A percentile compares a stretch with the other conserved stretches of the same genome.
Evolutionary conservation across 2,113 vertebrate species (phyloP).

Genomic region (Pterocles burchelli): DNA sequence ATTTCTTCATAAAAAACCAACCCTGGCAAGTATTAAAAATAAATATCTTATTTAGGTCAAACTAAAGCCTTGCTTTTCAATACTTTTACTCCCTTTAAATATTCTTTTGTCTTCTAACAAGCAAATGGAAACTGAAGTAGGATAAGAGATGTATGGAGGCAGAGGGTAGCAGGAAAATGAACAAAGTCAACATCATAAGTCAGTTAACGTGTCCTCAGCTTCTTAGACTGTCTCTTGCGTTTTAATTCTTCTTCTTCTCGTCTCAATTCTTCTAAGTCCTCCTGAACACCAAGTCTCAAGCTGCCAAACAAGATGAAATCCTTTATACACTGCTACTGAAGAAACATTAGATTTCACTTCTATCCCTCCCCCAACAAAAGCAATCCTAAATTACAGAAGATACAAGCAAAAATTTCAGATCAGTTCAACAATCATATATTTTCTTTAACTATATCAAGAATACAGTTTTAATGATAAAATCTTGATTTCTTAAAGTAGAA

Average conservation of each 20-base stretch:
- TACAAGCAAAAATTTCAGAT: background rate
- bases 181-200: background rate
- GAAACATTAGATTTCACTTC: background rate
- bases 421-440: background rate
- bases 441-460: background rate
- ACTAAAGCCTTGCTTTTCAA: conserved; percentile 64
- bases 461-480: background rate
- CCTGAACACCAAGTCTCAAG: conserved; percentile 87
- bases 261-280: conserved; percentile 88
- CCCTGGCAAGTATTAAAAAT: conserved; percentile 70
- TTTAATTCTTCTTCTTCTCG: conserved; percentile 86
- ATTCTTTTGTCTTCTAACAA: conserved; percentile 65
- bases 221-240: conserved; percentile 78
- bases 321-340: conserved; percentile 1
- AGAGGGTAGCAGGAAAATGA: conserved; percentile 46
- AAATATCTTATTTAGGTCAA: conserved; percentile 70
- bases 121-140: conserved; percentile 63
- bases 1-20: conserved; percentile 65
- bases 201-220: conserved; percentile 78
- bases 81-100: conserved; percentile 61
- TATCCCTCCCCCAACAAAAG: background rate
- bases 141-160: conserved; percentile 47
- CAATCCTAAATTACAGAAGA: background rate
- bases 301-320: conserved; percentile 67
- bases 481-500: background rate